A percentile compares a stretch with the other conserved stretches of the same genome.
Evolutionary conservation across 2,888 invertebrate species (phyloP).

Genomic region (Holacanthella duospinosa): DNA sequence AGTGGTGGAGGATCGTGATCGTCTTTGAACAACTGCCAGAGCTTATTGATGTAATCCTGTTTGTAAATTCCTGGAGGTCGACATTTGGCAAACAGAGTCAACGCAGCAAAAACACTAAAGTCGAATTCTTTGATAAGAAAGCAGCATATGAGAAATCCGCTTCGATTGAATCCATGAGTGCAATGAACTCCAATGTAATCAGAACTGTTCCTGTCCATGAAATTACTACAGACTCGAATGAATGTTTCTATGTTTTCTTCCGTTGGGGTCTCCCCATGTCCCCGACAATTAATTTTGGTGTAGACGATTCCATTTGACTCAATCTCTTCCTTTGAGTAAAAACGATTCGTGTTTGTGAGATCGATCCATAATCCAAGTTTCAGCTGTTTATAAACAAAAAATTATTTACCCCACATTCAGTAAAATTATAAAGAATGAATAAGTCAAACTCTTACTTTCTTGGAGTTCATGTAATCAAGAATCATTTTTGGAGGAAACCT

Average conservation of each 20-base stretch:
- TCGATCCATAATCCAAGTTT: conserved; percentile 93
- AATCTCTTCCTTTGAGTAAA: conserved; percentile 74
- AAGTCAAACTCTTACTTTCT: conserved; percentile 50
- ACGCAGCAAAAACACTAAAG: conserved; percentile 72
- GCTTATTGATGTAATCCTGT: conserved; percentile 79
- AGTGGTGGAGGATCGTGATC: conserved; percentile 60
- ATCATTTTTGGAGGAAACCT: conserved; percentile 82
- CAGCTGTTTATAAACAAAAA: conserved; percentile 46
- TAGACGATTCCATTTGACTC: conserved; percentile 68
- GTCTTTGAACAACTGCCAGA: conserved; percentile 64
- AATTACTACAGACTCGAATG: conserved; percentile 64
- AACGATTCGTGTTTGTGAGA: conserved; percentile 85
- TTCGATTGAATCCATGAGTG: conserved; percentile 97
- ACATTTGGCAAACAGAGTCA: conserved; percentile 59
- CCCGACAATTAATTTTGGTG: conserved; percentile 76
- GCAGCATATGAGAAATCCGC: conserved; percentile 86
- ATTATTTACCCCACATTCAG: background rate
- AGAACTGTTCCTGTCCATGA: conserved; percentile 66
- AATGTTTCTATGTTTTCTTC: conserved; percentile 73
- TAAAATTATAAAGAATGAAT: background rate
- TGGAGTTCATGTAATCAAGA: conserved; percentile 62
- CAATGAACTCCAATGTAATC: conserved; percentile 79
- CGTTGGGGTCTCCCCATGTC: conserved; percentile 87
- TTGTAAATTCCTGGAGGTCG: conserved; percentile 97
- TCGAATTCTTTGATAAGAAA: conserved; percentile 78